Base-by-base conservation (phyloP, 2,888 invertebrate species). In the Incurvaria masculella region DNA sequence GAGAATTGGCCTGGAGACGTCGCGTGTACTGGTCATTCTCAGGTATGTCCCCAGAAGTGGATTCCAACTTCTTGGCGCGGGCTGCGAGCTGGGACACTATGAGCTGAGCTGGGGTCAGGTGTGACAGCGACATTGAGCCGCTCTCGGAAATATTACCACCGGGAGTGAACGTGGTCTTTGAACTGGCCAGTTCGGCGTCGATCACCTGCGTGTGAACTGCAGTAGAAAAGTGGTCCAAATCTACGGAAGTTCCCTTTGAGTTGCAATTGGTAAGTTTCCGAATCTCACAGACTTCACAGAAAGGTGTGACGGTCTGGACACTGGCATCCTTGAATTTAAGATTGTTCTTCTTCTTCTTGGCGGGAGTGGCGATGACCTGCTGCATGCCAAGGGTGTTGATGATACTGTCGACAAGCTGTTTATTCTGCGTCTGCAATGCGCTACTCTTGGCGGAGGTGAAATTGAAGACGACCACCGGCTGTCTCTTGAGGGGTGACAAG, bases 101-200 rank as follows among this genome's bases (percentile, higher is more conserved):
- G 48, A 78, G 57, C 56, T 78, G 78, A 23, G 78, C 78, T 2
- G 78, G 75, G 14, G 78, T 78, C 55, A 78, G 60, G 49, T 78
- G 78, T 16, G 75, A 68, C 45, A 78, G 73, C 4, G 78, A 78
- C 49, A 78, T 69, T 1, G 71, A 62, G 21, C 67, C 66, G 26
- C 67, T 63, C 33, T 67, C 68, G 2, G 63, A 56, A 17, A 63
- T 23, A 53, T 70, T 66, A 2, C 76, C 75, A 19, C 62, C 67
- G 1, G 75, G 70, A 41, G 67, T 71, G 55, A 75, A 78, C 46
- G 74, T 59, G 8, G 72, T 57, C 57, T 69, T 71, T 3, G 76
- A 76, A 58, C 57, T 75, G 18, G 66, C 53, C 45, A 78, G 58
- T 56, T 76, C 76, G 42, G 74, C 66, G 48, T 76, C 76, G 33